Evolutionary conservation across 2,797 vertebrate genomes (phyloP).

Genomic region (Holocentrus rufus): DNA sequence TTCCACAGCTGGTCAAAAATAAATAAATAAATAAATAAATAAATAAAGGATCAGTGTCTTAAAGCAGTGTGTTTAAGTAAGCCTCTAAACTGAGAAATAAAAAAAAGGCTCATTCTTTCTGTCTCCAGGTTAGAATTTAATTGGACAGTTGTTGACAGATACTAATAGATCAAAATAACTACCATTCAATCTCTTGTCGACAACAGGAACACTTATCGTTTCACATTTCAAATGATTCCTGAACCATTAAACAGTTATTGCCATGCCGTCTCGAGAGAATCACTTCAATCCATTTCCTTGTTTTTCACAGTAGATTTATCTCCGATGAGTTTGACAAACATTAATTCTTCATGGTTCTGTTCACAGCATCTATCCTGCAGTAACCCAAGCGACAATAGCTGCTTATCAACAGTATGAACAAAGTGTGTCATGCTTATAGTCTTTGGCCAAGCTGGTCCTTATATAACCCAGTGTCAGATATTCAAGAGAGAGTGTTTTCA

Average conservation of each 20-base stretch:
- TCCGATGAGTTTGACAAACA: slow-evolving; percentile 53
- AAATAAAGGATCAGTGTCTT: slow-evolving; percentile 32
- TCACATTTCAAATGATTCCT: slow-evolving; percentile 63
- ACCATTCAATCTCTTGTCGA: slow-evolving; percentile 64
- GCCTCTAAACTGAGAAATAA: slow-evolving; percentile 40
- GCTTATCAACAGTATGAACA: slow-evolving; percentile 46
- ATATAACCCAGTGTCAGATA: slow-evolving; percentile 20
- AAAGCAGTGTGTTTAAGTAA: slow-evolving; percentile 43
- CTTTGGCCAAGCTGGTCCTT: slow-evolving; percentile 33
- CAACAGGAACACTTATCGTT: slow-evolving; percentile 49
- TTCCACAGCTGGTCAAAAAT: slow-evolving; percentile 20
- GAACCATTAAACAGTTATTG: slow-evolving; percentile 64
- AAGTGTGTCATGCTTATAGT: slow-evolving; percentile 16
- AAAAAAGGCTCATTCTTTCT: slow-evolving; percentile 35
- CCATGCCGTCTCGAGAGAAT: slow-evolving; percentile 48
- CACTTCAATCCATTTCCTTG: slow-evolving; percentile 49
- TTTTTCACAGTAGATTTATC: slow-evolving; percentile 59
- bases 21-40: background rate
- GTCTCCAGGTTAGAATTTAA: slow-evolving; percentile 71
- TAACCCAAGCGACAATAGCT: slow-evolving; percentile 46
- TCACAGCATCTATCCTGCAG: slow-evolving; percentile 19
- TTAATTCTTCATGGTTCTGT: slow-evolving; percentile 52
- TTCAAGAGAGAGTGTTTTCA: background rate
- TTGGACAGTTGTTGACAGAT: slow-evolving; percentile 71
- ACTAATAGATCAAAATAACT: slow-evolving; percentile 68